Evolutionary conservation across 1,140 invertebrate species (phyloP).

Genomic region (Brachionus calyciflorus): DNA sequence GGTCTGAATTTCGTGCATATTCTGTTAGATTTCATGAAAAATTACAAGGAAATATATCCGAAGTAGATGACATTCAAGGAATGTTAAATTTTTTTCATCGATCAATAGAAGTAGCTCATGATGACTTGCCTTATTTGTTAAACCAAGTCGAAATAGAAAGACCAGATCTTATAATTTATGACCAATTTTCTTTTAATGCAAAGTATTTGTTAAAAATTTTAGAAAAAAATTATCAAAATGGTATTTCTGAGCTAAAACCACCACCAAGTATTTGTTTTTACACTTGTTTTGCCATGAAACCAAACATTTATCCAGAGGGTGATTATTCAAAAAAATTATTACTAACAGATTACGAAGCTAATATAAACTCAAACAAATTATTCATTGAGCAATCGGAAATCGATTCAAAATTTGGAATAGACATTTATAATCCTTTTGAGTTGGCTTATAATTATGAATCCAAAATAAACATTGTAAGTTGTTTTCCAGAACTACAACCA

Average conservation of each 20-base stretch:
- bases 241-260: too few species aligned
- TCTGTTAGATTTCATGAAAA: background rate
- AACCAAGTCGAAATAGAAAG: background rate
- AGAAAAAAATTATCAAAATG: conserved; percentile 1
- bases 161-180: conserved; percentile 6
- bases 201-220: conserved; percentile 15
- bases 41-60: background rate
- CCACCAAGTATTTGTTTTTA: background rate
- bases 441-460: background rate
- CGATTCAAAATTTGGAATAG: background rate
- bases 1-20: background rate
- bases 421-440: background rate
- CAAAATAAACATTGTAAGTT: background rate
- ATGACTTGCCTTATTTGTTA: background rate
- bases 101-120: background rate
- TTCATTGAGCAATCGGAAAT: background rate
- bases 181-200: conserved; percentile 8
- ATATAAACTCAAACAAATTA: background rate
- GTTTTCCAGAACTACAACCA: background rate
- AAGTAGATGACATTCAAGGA: background rate
- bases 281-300: conserved; percentile 23
- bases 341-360: background rate
- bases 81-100: conserved; percentile 4
- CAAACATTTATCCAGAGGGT: background rate
- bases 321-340: background rate